Base-by-base conservation (phyloP, 2,888 invertebrate species). In the Hydrotaea cyrtoneurina region DNA sequence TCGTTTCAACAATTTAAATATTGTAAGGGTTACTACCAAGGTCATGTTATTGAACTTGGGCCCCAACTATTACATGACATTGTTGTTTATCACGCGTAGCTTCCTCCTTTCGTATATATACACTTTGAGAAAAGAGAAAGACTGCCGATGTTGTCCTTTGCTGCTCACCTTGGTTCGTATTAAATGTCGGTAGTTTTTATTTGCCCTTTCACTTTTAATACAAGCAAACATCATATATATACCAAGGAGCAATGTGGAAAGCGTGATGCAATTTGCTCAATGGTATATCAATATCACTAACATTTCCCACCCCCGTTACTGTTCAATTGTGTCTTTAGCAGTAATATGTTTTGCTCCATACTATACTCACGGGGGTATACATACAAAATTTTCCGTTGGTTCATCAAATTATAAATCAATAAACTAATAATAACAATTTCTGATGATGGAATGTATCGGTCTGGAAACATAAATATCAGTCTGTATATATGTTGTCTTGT, bases 1-100 rank as follows among this genome's bases (percentile, higher is more conserved):
- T 46, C 15, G 21, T 31, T 59, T 39, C 71, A 46, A 64, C 26
- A 55, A 31, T 55, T 78, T 36, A 0, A 77, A 72, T 81, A 64
- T 21, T 66, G 46, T 19, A 71, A 73, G 79, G 85, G 82, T 85
- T 85, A 82, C 73, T 72, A 55, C 55, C 81, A 85, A 85, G 82
- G 85, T 85, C 79, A 85, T 84, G 53, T 26, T 64, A 80, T 62
- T 69, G 31, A 77, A 82, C 57, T 84, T 80, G 39, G 36, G 21
- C 21, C 64, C 55, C 62, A 8, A 13, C 39, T 80, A 80, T 64
- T 31, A 59, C 69, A 62, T 76, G 64, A 23, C 26, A 69, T 57
- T 57, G 57, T 23, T 66, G 53, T 53, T 53, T n/a, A 2, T 53
- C 31, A 75, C 26, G 64, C 46, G 10, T 26, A 75, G 17, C 62